Base-by-base conservation (phyloP, 2,888 invertebrate genomes). In the Ceriagrion tenellum region DNA sequence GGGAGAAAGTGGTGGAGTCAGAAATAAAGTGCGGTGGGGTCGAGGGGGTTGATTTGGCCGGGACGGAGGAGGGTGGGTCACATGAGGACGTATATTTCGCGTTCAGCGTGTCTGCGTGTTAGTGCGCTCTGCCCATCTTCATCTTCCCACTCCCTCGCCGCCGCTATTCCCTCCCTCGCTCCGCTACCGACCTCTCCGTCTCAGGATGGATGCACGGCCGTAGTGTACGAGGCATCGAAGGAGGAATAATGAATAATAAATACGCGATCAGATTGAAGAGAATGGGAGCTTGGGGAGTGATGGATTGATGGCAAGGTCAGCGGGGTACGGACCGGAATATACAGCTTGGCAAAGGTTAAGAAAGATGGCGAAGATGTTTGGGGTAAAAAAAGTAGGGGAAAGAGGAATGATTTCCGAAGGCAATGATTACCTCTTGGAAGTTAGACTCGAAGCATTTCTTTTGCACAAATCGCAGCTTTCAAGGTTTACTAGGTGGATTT, bases 171-270 rank as follows among this genome's bases (percentile, higher is more conserved):
- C 8, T 30, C 56, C 35, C 23, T 35, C 20, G 1, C n/a, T 63
- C 35, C 35, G 63, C 91, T 26, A 6, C 55, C 55, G 18, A 6
- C 55, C 59, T 63, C 40, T 59, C 59, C 40, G 63, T 16, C 13
- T 20, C 59, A 35, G 47, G 93, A 93, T 69, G 93, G 23, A 93
- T 93, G 69, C 63, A 63, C 26, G 40, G 59, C 63, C 63, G 40
- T 63, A 20, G 63, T 91, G 63, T 63, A n/a, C 59, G 59, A 93
- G 63, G 63, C 69, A 26, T 93, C 47, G 93, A 93, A 69, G 63
- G 93, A 63, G 69, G 93, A 93, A 74, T 93, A 74, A 93, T 93
- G 93, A 93, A 93, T 93, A 93, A 93, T 93, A 93, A 93, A 74
- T 93, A 93, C 40, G 40, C 69, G 93, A 93, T n/a, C 93, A 74